A percentile compares a stretch with the other conserved stretches of the same genome.
Evolutionary conservation across 2,797 vertebrate species (phyloP).

Genomic region (Xenentodon cancila): DNA sequence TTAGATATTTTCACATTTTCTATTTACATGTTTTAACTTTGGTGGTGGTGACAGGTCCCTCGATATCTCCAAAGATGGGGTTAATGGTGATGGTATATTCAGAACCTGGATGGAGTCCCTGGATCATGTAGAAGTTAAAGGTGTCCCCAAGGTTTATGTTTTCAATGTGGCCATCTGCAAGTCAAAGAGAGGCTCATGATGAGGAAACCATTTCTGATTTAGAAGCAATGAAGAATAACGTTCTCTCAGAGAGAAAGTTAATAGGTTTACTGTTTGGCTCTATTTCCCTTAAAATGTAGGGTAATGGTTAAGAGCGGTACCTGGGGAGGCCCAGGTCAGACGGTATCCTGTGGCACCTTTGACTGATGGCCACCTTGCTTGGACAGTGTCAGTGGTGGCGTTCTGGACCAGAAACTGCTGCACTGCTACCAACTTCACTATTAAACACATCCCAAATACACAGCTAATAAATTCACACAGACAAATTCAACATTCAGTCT

Average conservation of each 20-base stretch:
- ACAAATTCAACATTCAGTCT: conserved; percentile 2
- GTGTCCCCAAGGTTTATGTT: conserved; percentile 86
- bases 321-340: conserved; percentile 88
- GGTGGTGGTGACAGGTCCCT: conserved; percentile 83
- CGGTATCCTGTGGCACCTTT: conserved; percentile 89
- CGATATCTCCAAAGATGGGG: conserved; percentile 88
- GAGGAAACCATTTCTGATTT: not conserved
- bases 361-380: conserved; percentile 86
- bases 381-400: conserved; percentile 87
- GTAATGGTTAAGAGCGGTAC: conserved; percentile 56
- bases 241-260: not conserved
- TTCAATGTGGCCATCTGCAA: conserved; percentile 86
- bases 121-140: conserved; percentile 90
- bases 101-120: conserved; percentile 83
- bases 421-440: conserved; percentile 88
- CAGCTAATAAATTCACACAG: conserved; percentile 1
- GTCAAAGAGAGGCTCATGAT: not conserved
- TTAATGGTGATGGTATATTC: conserved; percentile 89
- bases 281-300: too few relatives aligned
- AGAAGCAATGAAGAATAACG: not conserved
- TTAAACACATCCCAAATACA: conserved; percentile 35
- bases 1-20: not conserved
- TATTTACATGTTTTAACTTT: conserved; percentile 83
- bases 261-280: not conserved
- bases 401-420: conserved; percentile 86